A percentile compares a stretch with the other conserved stretches of the same genome.
phyloP scores from a whole-genome alignment of 2,888 invertebrate species.

The Polymixis flavicincta region DNA sequence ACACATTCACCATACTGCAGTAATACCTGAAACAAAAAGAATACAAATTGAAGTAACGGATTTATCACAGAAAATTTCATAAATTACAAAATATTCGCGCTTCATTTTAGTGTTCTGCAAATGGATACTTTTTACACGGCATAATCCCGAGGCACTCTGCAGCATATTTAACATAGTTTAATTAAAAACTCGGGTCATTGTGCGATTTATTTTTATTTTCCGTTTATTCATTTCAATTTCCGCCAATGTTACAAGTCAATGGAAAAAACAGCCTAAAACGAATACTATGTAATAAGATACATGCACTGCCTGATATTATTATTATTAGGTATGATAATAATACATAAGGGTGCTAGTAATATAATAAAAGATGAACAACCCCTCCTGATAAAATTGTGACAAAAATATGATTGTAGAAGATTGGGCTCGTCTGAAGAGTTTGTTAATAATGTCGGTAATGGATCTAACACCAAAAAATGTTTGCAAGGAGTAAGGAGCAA shows the following conservation, averaged over 20 bases:
- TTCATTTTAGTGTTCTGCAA: constrained; percentile 21
- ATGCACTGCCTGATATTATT: background rate
- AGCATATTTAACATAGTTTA: constrained; percentile 31
- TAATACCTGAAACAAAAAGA: constrained; percentile 69
- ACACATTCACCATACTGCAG: constrained; percentile 62
- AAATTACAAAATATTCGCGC: constrained; percentile 25
- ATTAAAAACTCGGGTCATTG: constrained; percentile 31
- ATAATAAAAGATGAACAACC: background rate
- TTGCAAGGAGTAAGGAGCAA: constrained; percentile 37
- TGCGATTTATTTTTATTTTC: constrained; percentile 5
- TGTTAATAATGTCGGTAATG: constrained; percentile 47
- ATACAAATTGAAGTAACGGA: constrained; percentile 43
- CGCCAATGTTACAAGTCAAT: background rate
- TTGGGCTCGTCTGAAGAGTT: background rate
- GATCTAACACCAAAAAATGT: constrained; percentile 36
- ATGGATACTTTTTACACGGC: constrained; percentile 30
- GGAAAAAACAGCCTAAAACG: background rate
- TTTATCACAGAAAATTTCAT: constrained; percentile 12
- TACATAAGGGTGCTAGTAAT: background rate
- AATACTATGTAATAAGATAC: background rate
- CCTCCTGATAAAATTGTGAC: constrained; percentile 1
- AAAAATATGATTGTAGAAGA: constrained; percentile 29
- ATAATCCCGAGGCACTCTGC: constrained; percentile 21
- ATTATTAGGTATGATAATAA: background rate
- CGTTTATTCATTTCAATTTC: constrained; percentile 15